These are phyloP conservation scores for Sinocyclocheilus anshuiensis DNA, from an alignment of 2,113 vertebrate genomes.

Conservation along the genomic window DNA sequence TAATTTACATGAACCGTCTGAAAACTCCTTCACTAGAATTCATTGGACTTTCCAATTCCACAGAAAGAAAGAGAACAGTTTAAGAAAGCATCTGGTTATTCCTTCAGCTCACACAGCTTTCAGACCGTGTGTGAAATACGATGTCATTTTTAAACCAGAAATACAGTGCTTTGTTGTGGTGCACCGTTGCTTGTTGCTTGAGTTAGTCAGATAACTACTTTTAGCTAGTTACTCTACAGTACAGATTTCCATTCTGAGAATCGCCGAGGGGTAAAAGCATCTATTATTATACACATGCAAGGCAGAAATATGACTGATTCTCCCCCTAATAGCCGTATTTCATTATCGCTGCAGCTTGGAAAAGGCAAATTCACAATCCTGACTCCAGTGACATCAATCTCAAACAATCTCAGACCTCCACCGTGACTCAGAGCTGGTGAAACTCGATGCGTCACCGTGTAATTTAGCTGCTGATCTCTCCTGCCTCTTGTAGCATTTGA, in stretches of 20 bases:
- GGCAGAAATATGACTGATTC: not conserved
- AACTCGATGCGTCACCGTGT: not conserved
- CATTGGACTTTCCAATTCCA: not conserved
- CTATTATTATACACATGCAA: not conserved
- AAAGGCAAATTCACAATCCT: not conserved
- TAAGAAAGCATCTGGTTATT: not conserved
- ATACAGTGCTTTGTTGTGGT: too few relatives aligned
- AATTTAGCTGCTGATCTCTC: not conserved
- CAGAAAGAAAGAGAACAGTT: not conserved
- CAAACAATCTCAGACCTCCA: constrained; percentile 5
- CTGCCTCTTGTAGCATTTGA: not conserved
- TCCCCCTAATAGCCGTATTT: not conserved
- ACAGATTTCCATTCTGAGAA: not conserved
- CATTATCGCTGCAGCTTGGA: not conserved
- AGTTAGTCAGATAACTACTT: too few relatives aligned
- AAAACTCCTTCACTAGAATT: not conserved
- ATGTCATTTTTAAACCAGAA: too few relatives aligned
- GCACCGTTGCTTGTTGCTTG: too few relatives aligned
- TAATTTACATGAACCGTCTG: not conserved
- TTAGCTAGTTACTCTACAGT: not conserved
- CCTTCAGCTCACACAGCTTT: too few relatives aligned
- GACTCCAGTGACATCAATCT: not conserved
- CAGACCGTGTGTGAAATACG: too few relatives aligned
- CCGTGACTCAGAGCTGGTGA: not conserved
- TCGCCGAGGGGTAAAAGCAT: not conserved